A percentile compares a stretch with the other conserved stretches of the same genome.
Conservation (phyloP, 2,888 invertebrate species). For the Tuberolachnus salignus region DNA sequence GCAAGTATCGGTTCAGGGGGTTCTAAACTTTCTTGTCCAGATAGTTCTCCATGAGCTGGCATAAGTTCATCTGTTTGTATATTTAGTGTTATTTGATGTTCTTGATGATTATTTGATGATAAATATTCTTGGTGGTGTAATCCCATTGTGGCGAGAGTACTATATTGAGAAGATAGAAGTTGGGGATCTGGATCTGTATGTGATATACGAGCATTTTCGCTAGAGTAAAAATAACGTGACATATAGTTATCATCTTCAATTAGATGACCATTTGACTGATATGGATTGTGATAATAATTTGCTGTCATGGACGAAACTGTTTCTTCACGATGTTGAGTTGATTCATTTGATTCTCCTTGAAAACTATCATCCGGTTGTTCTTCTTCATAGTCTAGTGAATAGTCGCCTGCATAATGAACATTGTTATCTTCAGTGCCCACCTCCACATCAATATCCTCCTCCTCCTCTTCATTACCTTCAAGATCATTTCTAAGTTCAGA, state of each 20-base stretch:
- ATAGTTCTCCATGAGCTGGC: constrained; percentile 85
- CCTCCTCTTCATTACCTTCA: not conserved
- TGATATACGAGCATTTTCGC: constrained; percentile 53
- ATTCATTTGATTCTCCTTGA: constrained; percentile 33
- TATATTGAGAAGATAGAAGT: constrained; percentile 45
- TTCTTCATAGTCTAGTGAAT: constrained; percentile 14
- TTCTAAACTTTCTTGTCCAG: constrained; percentile 77
- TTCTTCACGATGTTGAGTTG: constrained; percentile 37
- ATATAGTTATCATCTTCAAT: constrained; percentile 38
- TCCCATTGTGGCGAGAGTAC: constrained; percentile 50
- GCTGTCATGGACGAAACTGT: constrained; percentile 12
- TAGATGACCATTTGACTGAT: constrained; percentile 28
- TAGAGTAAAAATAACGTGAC: constrained; percentile 44
- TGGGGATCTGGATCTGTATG: constrained; percentile 53
- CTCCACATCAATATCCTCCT: constrained; percentile 9
- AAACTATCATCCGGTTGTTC: not conserved
- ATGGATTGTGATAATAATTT: constrained; percentile 17
- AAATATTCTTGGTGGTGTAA: constrained; percentile 43
- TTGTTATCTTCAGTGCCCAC: constrained; percentile 35
- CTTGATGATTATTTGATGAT: constrained; percentile 46
- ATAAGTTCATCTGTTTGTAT: constrained; percentile 85
- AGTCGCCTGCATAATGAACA: constrained; percentile 15
- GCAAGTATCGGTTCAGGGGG: constrained; percentile 49
- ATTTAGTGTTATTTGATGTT: constrained; percentile 64
- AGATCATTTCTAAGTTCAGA: constrained; percentile 22